Base-by-base conservation (phyloP, 2,888 invertebrate genomes). In the Ennomos erosarius region DNA sequence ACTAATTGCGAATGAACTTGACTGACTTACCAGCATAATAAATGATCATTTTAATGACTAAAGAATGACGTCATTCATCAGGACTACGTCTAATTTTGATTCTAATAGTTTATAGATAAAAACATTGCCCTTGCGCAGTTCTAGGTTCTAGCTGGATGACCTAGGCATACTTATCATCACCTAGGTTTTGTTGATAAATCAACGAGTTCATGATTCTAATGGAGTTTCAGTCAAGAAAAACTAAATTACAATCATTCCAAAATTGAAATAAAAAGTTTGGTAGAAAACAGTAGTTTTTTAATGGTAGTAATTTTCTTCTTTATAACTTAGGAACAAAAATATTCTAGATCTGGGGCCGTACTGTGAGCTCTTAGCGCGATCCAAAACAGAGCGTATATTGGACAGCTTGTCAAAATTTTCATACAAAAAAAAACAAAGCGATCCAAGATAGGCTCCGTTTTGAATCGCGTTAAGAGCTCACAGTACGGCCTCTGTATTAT, bases 41-140 rank as follows among this genome's bases (percentile, higher is more conserved):
- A 40, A 45, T 35, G 11, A 37, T 45, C 39, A 12, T 55, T 26
- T 1, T 48, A 38, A 52, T 50, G 36, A 55, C 38, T 40, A 12
- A 26, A 6, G 3, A 26, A 1, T 39, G 38, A 55, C 55, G 59
- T 55, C 50, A 51, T 33, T 4, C 10, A 9, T 43, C 35, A 37
- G 37, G 52, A 58, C 49, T 33, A 45, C 53, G 45, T 59, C 53
- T 54, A 47, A 10, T 46, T 51, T 59, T 55, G 55, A 59, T 50
- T 55, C 42, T 47, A n/a, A n/a, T n/a, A 47, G 34, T 55, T 59
- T 51, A 55, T 47, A 59, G 38, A 42, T 35, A 47, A 59, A 51
- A 50, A 54, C 51, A 38, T 10, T 16, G 43, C 47, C 59, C 55
- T 55, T 59, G 53, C 40, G 9, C 33, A 37, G 26, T 45, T 55